phyloP scores from a whole-genome alignment of 2,888 invertebrate genomes.

The Morpho helenor region DNA sequence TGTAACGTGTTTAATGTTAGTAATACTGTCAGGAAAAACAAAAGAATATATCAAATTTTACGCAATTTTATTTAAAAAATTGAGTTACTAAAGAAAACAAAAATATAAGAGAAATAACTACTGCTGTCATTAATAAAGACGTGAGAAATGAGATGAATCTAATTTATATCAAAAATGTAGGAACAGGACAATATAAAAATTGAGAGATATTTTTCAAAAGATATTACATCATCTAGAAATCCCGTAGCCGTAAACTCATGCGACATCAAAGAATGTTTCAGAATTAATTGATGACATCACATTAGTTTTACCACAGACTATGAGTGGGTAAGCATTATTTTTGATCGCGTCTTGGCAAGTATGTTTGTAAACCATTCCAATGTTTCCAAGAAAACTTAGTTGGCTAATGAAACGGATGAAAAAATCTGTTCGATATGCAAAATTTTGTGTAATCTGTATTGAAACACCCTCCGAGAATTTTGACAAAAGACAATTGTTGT shows the following conservation, averaged over 20 bases:
- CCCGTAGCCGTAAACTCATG: conserved; percentile 22
- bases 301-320: conserved; percentile 39
- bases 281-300: conserved; percentile 46
- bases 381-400: conserved; percentile 11
- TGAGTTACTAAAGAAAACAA: conserved; percentile 3
- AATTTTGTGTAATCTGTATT: neutral
- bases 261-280: conserved; percentile 48
- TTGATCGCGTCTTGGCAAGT: conserved; percentile 11
- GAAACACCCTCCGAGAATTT: conserved; percentile 1
- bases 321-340: conserved; percentile 18
- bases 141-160: conserved; percentile 9
- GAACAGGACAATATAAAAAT: conserved; percentile 20
- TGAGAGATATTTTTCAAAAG: conserved; percentile 16
- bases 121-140: conserved; percentile 9
- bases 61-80: neutral
- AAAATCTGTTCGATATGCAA: conserved; percentile 1
- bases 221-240: conserved; percentile 18
- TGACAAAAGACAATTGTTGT: conserved; percentile 3
- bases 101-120: conserved; percentile 9
- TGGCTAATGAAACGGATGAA: neutral
- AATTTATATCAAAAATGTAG: conserved; percentile 13
- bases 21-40: conserved; percentile 1
- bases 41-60: neutral
- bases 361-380: conserved; percentile 14
- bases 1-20: conserved; percentile 8